Base-by-base conservation (phyloP, 2,888 invertebrate species). In the Agelastica alni region DNA sequence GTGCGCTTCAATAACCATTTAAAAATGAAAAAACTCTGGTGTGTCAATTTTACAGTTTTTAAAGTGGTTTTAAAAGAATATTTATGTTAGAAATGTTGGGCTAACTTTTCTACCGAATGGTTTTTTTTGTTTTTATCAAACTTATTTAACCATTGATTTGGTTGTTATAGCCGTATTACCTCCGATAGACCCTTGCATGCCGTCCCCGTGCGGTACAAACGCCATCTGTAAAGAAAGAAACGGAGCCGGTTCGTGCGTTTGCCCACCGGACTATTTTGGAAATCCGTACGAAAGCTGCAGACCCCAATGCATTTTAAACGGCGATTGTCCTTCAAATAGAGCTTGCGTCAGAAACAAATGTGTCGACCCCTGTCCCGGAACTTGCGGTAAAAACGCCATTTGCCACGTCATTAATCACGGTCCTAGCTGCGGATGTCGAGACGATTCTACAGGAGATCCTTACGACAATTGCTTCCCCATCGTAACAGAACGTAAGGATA, bases 231-330 rank as follows among this genome's bases (percentile, higher is more conserved):
- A 83, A 72, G 86, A 87, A 69, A 84, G 85, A 75, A 85, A 85
- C 63, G 84, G 81, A 53, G 88, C 87, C 31, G 89, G 88, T 57
- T 84, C 88, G 36, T 91, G 91, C 70, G 81, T 83, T 62, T 89
- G 89, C 71, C 73, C 84, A 51, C 80, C 84, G 4, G 86, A 86
- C 60, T 87, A 87, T 74, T 82, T 85, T 64, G 91, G 91, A 63
- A 87, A 90, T 72, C 90, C 91, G 31, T 89, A 87, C 69, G 84
- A 87, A 77, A 83, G 84, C 53, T 89, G 89, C 70, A 81, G 85
- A 70, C 86, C 86, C 17, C 86, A 86, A 74, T 87, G 86, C 69
- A 77, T 83, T 63, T 77, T 83, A 36, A 84, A 86, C 73, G 80
- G 84, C 22, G 86, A 86, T 70, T 87, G 86, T 69, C 77, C 83